Percentiles rank a stretch among this genome's conserved stretches.
Evolutionary conservation across 2,888 invertebrate genomes (phyloP).

Genomic region (Leptopilina drosophilae): DNA sequence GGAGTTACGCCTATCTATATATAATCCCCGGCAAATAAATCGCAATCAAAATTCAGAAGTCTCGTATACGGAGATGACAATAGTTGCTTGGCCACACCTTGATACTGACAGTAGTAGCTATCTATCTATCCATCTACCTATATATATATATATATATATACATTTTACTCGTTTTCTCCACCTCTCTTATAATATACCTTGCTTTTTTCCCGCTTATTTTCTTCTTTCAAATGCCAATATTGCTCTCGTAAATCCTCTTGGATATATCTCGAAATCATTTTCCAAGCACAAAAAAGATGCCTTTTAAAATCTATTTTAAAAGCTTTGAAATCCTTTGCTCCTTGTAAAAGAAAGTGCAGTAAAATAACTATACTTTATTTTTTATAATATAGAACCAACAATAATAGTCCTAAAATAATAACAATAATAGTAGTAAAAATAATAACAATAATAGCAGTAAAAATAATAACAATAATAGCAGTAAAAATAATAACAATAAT

Average conservation of each 20-base stretch:
- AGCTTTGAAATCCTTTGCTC: neutral
- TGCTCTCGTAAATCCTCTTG: constrained; percentile 10
- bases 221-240: constrained; percentile 23
- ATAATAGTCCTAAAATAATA: too few species aligned
- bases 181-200: neutral
- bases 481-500: too few species aligned
- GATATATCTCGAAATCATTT: neutral
- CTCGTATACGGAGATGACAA: constrained; percentile 12
- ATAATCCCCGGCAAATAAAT: constrained; percentile 23
- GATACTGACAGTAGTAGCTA: neutral
- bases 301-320: neutral
- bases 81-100: constrained; percentile 23
- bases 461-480: too few species aligned
- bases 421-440: too few species aligned
- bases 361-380: too few species aligned
- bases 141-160: too few species aligned
- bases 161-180: neutral
- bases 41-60: constrained; percentile 35
- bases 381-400: too few species aligned
- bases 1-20: constrained; percentile 10
- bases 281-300: neutral
- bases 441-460: too few species aligned
- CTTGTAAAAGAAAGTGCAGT: neutral
- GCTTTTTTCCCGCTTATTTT: neutral
- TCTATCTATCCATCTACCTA: too few species aligned